phyloP scores from a whole-genome alignment of 2,113 vertebrate genomes.

The Narcine bancroftii region DNA sequence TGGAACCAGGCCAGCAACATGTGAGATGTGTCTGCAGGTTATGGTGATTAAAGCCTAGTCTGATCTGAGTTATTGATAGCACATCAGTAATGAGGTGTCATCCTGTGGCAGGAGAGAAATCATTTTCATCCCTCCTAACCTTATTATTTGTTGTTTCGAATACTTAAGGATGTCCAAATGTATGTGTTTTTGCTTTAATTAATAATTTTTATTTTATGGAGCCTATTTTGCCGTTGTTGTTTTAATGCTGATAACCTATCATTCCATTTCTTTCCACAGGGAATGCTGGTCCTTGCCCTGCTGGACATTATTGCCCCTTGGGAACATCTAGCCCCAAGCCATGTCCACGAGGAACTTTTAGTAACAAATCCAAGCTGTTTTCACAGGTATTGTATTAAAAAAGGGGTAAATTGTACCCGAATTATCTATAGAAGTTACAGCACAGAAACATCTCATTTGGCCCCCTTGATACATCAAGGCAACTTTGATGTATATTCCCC shows the following conservation, averaged over 20 bases:
- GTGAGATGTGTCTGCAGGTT: too few relatives aligned
- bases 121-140: neutral
- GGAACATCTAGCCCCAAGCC: slow-evolving; percentile 59
- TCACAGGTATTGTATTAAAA: slow-evolving; percentile 56
- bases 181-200: neutral
- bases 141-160: neutral
- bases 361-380: slow-evolving; percentile 54
- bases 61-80: too few relatives aligned
- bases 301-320: slow-evolving; percentile 67
- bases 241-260: neutral
- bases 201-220: neutral
- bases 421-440: neutral
- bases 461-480: too few relatives aligned
- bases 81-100: too few relatives aligned
- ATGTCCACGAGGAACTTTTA: slow-evolving; percentile 70
- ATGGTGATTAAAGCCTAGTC: too few relatives aligned
- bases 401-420: neutral
- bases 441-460: neutral
- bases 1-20: too few relatives aligned
- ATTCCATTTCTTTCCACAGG: slow-evolving; percentile 47
- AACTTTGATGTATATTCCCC: neutral
- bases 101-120: neutral
- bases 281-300: slow-evolving; percentile 67
- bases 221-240: neutral
- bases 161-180: neutral